A percentile compares a stretch with the other conserved stretches of the same genome.
Evolutionary conservation across 2,113 vertebrate genomes (phyloP).

Genomic region (Chiloscyllium plagiosum): DNA sequence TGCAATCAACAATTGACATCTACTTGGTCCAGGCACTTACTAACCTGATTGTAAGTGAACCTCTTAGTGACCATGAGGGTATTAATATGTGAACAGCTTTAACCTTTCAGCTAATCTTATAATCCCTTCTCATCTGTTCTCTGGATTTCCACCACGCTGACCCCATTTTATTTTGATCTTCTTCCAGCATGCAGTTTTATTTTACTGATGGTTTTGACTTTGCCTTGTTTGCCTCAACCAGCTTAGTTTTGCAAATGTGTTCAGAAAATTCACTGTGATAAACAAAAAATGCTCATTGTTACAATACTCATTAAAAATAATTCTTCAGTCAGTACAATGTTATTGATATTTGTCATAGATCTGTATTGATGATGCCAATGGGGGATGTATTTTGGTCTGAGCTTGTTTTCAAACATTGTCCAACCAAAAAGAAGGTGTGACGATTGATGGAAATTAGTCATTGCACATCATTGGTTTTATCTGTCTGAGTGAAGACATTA

Average conservation of each 20-base stretch:
- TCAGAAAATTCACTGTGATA: background rate
- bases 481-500: background rate
- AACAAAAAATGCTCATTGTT: background rate
- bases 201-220: constrained; percentile 4
- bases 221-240: background rate
- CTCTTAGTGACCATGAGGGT: background rate
- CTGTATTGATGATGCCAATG: background rate
- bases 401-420: background rate
- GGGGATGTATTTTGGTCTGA: background rate
- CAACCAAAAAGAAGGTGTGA: background rate
- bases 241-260: background rate
- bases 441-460: background rate
- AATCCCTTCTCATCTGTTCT: constrained; percentile 20
- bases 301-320: background rate
- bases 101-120: constrained; percentile 20
- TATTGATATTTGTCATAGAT: background rate
- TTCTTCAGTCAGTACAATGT: background rate
- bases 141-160: constrained; percentile 20
- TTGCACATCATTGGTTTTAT: background rate
- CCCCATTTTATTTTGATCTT: constrained; percentile 18
- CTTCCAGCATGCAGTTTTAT: background rate
- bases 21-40: background rate
- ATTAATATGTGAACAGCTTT: constrained; percentile 28
- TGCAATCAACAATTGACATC: background rate
- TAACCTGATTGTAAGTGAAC: background rate